A percentile compares a stretch with the other conserved stretches of the same genome.
These are phyloP conservation scores for Thryonomys swinderianus DNA, from an alignment of 2,113 vertebrate genomes.

Conservation along the genomic window DNA sequence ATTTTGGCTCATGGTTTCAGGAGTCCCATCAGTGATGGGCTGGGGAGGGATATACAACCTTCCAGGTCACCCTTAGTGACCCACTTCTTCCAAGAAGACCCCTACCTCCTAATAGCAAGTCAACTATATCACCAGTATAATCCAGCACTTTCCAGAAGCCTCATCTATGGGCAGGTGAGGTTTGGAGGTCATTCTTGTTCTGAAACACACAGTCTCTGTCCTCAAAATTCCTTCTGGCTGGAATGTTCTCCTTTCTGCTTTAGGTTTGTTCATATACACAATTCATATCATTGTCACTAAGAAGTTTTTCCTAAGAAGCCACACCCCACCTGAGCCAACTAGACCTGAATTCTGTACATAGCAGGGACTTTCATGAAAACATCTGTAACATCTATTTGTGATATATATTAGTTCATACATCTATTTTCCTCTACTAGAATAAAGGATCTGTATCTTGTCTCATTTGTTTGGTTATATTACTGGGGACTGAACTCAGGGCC, in stretches of 20 bases:
- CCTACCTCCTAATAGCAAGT: neutral
- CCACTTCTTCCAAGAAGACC: neutral
- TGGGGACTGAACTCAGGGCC: neutral
- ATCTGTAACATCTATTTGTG: neutral
- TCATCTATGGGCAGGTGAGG: neutral
- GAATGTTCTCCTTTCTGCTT: neutral
- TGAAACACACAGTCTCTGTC: neutral
- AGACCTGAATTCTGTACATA: neutral
- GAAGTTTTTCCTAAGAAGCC: neutral
- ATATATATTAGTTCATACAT: neutral
- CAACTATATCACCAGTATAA: neutral
- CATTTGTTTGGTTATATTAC: neutral
- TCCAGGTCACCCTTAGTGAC: neutral
- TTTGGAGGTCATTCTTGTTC: neutral
- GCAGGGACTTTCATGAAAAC: neutral
- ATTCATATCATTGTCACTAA: neutral
- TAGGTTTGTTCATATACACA: neutral
- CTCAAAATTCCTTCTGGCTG: neutral
- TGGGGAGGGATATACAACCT: neutral
- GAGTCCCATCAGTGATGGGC: neutral
- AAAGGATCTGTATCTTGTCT: neutral
- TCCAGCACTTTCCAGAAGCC: neutral
- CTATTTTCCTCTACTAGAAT: neutral
- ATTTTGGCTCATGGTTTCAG: neutral
- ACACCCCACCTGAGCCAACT: neutral